phyloP scores from a whole-genome alignment of 2,888 invertebrate genomes.

The Eumacrocentrus americanus region DNA sequence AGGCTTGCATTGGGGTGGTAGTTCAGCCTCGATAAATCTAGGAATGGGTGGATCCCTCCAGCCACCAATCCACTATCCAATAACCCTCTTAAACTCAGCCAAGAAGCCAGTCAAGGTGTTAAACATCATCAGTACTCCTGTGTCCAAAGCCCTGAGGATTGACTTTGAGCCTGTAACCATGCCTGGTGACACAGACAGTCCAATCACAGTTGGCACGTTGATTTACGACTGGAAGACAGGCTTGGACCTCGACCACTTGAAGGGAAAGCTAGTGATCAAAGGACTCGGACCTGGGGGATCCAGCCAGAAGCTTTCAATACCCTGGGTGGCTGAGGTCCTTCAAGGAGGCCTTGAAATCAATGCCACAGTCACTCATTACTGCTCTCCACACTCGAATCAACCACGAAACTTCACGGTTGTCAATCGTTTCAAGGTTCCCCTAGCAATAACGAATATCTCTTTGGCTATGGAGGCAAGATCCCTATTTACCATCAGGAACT shows the following conservation, averaged over 20 bases:
- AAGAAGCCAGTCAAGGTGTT: slow-evolving; percentile 72
- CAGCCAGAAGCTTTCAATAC: slow-evolving; percentile 65
- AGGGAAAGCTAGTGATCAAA: slow-evolving; percentile 66
- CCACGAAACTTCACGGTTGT: slow-evolving; percentile 68
- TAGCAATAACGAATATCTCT: slow-evolving; percentile 76
- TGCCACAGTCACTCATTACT: slow-evolving; percentile 64
- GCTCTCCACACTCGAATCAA: slow-evolving; percentile 55
- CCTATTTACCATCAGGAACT: slow-evolving; percentile 69
- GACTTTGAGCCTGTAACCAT: slow-evolving; percentile 72
- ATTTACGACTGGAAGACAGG: slow-evolving; percentile 72
- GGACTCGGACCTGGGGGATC: slow-evolving; percentile 57
- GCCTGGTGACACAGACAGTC: slow-evolving; percentile 68
- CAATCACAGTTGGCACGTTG: slow-evolving; percentile 71
- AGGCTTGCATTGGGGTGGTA: slow-evolving; percentile 79
- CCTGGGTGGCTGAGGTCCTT: slow-evolving; percentile 69
- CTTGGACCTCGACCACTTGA: slow-evolving; percentile 64
- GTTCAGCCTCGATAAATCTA: slow-evolving; percentile 76
- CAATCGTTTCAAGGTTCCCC: slow-evolving; percentile 76
- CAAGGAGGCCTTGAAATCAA: slow-evolving; percentile 68
- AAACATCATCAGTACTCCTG: slow-evolving; percentile 66
- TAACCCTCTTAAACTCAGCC: slow-evolving; percentile 73
- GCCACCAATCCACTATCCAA: slow-evolving; percentile 67
- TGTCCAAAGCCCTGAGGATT: slow-evolving; percentile 71
- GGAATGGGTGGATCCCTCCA: slow-evolving; percentile 79
- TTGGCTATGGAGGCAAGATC: slow-evolving; percentile 68